Evolutionary conservation across 1,140 invertebrate genomes (phyloP).

Genomic region (Galleria mellonella): DNA sequence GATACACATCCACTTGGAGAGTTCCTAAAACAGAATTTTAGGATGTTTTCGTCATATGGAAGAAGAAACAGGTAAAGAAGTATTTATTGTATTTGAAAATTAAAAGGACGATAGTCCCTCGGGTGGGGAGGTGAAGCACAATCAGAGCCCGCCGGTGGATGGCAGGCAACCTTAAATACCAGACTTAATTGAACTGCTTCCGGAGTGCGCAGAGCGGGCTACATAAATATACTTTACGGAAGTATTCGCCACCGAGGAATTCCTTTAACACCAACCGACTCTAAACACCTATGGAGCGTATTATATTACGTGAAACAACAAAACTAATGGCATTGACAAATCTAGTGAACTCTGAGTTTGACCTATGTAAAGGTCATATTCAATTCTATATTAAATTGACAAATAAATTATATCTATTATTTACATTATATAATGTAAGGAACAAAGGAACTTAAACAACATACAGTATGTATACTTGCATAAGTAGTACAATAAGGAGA

Average conservation of each 20-base stretch:
- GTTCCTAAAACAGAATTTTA: neutral
- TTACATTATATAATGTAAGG: too few species aligned
- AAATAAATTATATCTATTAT: too few species aligned
- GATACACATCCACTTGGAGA: neutral
- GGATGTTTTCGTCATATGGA: neutral
- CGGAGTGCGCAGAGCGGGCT: constrained; percentile 36
- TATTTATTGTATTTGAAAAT: constrained; percentile 69
- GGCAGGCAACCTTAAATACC: constrained; percentile 68
- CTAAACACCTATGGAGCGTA: constrained; percentile 29
- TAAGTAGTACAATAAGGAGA: too few species aligned
- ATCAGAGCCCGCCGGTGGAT: constrained; percentile 59
- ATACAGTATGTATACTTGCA: too few species aligned
- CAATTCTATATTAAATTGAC: too few species aligned
- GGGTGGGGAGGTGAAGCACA: constrained; percentile 37
- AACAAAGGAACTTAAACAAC: too few species aligned
- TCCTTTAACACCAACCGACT: constrained; percentile 33
- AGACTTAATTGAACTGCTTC: constrained; percentile 69
- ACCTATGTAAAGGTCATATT: too few species aligned
- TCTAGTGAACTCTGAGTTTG: too few species aligned
- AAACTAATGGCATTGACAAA: too few species aligned
- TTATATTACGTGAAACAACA: neutral
- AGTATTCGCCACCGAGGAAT: constrained; percentile 47
- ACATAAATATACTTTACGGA: constrained; percentile 60
- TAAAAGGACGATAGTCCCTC: constrained; percentile 56
- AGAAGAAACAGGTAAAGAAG: constrained; percentile 18